Evolutionary conservation across 2,113 vertebrate species (phyloP).

Genomic region (Speoplatyrhinus poulsoni): DNA sequence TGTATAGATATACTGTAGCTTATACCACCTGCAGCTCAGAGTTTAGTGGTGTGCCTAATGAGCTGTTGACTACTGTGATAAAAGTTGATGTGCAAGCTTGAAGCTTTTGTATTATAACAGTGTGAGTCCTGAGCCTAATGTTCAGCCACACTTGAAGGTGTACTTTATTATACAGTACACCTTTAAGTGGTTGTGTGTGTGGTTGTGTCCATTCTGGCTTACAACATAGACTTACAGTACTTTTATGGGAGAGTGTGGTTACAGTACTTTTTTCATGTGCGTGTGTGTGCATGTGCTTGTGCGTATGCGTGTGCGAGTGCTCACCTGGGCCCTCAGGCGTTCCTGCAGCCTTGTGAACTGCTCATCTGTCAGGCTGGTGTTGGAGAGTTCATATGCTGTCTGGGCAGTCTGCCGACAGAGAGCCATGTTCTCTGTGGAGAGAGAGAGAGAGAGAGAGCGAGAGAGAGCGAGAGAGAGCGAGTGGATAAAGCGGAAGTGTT

Average conservation of each 20-base stretch:
- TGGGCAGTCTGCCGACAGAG: constrained; percentile 48
- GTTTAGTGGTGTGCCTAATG: too few species aligned
- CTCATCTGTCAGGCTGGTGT: constrained; percentile 42
- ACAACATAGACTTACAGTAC: too few species aligned
- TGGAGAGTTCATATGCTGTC: constrained; percentile 47
- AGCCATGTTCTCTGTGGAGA: constrained; percentile 61
- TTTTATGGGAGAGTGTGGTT: neutral
- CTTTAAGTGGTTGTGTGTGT: too few species aligned
- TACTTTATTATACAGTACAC: too few species aligned
- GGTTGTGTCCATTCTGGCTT: too few species aligned
- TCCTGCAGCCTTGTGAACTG: constrained; percentile 39
- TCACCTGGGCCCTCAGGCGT: constrained; percentile 63
- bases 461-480: constrained; percentile 8
- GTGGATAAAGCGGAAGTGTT: neutral
- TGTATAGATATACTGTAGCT: too few species aligned
- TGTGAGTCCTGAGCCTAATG: too few species aligned
- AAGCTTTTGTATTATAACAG: too few species aligned
- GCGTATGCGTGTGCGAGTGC: neutral
- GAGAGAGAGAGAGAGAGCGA: constrained; percentile 10
- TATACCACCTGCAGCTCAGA: too few species aligned
- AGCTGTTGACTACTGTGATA: too few species aligned
- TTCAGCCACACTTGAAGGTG: too few species aligned
- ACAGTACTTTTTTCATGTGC: neutral
- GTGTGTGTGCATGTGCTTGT: neutral
- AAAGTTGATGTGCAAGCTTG: too few species aligned